Evolutionary conservation across 2,113 vertebrate genomes (phyloP).

Genomic region (Lamprotornis superbus): DNA sequence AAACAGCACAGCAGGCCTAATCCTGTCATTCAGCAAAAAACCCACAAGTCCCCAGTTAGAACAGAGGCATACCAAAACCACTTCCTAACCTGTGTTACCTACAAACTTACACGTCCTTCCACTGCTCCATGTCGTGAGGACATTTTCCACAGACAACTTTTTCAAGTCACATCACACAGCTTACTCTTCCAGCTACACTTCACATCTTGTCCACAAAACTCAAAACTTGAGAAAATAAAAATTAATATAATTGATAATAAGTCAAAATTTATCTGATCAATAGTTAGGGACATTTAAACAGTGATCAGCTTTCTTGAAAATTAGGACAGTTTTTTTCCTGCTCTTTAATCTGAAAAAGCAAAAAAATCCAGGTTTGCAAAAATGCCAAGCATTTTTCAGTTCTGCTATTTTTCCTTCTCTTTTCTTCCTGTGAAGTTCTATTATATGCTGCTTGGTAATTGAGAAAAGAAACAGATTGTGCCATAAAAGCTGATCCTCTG

Average conservation of each 20-base stretch:
- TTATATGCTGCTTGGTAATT: neutral
- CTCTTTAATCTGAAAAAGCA: neutral
- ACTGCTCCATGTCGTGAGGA: neutral
- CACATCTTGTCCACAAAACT: neutral
- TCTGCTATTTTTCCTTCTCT: slow-evolving; percentile 9
- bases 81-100: neutral
- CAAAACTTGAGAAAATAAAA: neutral
- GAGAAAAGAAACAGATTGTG: slow-evolving; percentile 48
- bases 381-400: slow-evolving; percentile 8
- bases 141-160: neutral
- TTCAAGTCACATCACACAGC: neutral
- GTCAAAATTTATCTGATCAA: neutral
- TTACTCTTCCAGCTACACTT: neutral
- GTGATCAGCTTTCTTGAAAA: neutral
- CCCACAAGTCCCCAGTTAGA: neutral
- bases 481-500: slow-evolving; percentile 33
- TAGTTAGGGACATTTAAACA: neutral
- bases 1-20: neutral
- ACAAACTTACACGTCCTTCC: neutral
- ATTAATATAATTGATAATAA: neutral
- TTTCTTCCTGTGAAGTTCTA: slow-evolving; percentile 5
- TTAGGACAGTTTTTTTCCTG: neutral
- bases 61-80: neutral
- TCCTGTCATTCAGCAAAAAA: neutral
- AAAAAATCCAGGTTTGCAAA: neutral